Evolutionary conservation across 2,113 vertebrate genomes (phyloP), one percentile per base, ranked within the genome.

Genomic region (Mormoops blainvillei): DNA sequence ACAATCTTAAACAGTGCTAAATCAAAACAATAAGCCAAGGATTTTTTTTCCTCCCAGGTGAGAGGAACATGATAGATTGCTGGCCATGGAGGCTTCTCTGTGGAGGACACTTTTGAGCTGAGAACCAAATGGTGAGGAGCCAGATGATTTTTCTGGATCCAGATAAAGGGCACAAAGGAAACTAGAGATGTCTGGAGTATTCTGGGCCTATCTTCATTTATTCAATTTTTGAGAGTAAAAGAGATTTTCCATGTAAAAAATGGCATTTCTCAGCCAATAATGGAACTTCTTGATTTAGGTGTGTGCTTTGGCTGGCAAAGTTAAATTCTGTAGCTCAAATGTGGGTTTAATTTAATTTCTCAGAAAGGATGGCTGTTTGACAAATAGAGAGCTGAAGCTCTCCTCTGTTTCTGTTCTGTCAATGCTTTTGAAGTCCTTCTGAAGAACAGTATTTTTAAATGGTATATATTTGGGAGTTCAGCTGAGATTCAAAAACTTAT

Each of bases 401-500:
- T 54, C 76, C 70, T 90, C 41, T 20, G 28, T 88, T 95, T 73
- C 28, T 73, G 8, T 73, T 54, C 28, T 76, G 43, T 52, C 3
- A 19, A 77, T 52, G 45, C 31, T 77, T 77, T 52, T 77, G 45
- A 52, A 77, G 48, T 31, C 10, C 28, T 93, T 88, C 54, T 77
- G 56, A 76, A 82, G 43, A 94, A 68, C 15, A 43, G 16, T 65
- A 48, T 73, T 85, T 89, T 71, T 50, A 52, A 91, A 54, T 80
- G 41, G 18, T 43, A 80, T 33, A 63, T 38, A 87, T 89, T 89
- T 87, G 10, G 50, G 61, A 92, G 16, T 92, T 87, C 65, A 77
- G 90, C 82, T 89, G 61, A 91, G 73, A 91, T 81, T 86, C 26
- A 81, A 93, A 93, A 74, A 87, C 58, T 70, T 31, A 78, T 81